Evolutionary conservation across 2,113 vertebrate genomes (phyloP).

Genomic region (Haemorhous mexicanus): DNA sequence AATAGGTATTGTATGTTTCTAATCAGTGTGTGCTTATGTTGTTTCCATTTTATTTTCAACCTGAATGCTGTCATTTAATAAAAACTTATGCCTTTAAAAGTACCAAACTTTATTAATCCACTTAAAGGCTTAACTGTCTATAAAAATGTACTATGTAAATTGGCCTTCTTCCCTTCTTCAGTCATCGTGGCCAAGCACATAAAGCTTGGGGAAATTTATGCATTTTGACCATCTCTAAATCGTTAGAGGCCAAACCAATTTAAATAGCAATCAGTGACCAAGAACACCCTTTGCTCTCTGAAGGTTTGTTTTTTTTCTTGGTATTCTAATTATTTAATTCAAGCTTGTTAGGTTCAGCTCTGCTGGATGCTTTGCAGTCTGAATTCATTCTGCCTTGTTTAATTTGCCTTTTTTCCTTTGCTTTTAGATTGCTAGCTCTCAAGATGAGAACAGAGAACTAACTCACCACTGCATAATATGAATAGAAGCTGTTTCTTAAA

Average conservation of each 20-base stretch:
- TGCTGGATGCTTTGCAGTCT: slow-evolving; percentile 17
- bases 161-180: neutral
- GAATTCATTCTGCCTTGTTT: slow-evolving; percentile 35
- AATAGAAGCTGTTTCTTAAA: neutral
- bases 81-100: neutral
- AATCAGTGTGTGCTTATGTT: neutral
- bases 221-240: slow-evolving; percentile 48
- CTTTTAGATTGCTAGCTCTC: neutral
- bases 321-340: slow-evolving; percentile 59
- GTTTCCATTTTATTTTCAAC: slow-evolving; percentile 20
- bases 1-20: neutral
- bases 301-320: neutral
- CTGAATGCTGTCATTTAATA: neutral
- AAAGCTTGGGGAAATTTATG: slow-evolving; percentile 37
- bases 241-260: slow-evolving; percentile 49
- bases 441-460: neutral
- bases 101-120: slow-evolving; percentile 28
- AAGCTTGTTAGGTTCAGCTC: slow-evolving; percentile 27
- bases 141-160: slow-evolving; percentile 38
- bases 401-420: slow-evolving; percentile 39
- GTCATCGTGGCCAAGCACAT: neutral
- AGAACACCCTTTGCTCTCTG: slow-evolving; percentile 56
- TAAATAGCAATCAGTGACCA: slow-evolving; percentile 65
- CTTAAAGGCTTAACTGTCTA: slow-evolving; percentile 16
- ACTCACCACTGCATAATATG: neutral